phyloP scores from a whole-genome alignment of 2,888 invertebrate species.

The Pterobdella sp. region DNA sequence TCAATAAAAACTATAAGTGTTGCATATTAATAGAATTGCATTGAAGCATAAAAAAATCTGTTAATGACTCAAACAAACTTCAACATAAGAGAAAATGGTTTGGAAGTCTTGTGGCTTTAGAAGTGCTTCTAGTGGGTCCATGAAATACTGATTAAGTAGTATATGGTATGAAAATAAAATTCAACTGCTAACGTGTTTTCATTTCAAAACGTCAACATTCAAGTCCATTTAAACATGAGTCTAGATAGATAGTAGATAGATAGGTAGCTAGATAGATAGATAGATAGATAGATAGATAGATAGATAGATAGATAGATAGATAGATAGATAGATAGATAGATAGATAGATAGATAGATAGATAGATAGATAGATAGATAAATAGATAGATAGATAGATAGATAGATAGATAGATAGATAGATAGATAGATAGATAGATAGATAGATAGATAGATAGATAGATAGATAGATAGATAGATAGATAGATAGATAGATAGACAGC shows the following conservation, averaged over 20 bases:
- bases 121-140: constrained; percentile 57
- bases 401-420: neutral
- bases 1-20: no score
- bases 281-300: constrained; percentile 8
- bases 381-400: constrained; percentile 16
- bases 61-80: no score
- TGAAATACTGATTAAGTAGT: constrained; percentile 50
- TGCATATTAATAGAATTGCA: no score
- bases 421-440: neutral
- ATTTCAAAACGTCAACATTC: no score
- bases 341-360: constrained; percentile 8
- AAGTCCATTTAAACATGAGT: no score
- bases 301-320: constrained; percentile 8
- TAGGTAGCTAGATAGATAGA: constrained; percentile 5
- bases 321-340: constrained; percentile 8
- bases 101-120: constrained; percentile 69
- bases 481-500: neutral
- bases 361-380: neutral
- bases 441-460: constrained; percentile 35
- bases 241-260: constrained; percentile 8
- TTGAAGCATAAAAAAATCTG: no score
- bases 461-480: neutral
- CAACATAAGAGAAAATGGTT: constrained; percentile 80
- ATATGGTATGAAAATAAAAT: no score
- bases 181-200: no score